Percentiles rank a stretch among this genome's conserved stretches.
These are phyloP conservation scores for Lipotes vexillifer DNA, from an alignment of 2,113 vertebrate genomes.

Conservation along the genomic window DNA sequence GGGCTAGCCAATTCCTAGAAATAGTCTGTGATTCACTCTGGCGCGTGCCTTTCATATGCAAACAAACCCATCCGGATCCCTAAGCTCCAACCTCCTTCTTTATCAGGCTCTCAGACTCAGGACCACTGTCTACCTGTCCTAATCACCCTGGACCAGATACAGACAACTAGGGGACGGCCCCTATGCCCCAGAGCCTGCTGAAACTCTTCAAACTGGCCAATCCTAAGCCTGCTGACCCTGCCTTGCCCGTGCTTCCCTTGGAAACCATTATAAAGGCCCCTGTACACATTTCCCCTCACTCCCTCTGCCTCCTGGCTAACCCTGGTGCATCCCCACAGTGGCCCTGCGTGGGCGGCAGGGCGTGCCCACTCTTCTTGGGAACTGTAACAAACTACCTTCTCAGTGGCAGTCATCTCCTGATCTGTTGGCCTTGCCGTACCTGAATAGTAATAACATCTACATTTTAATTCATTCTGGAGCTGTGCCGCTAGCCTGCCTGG, in stretches of 20 bases:
- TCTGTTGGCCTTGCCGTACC: background rate
- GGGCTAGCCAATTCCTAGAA: background rate
- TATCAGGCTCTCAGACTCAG: background rate
- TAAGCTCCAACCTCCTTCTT: background rate
- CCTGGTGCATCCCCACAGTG: background rate
- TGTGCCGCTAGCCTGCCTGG: background rate
- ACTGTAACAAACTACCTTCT: background rate
- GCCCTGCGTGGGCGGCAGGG: background rate
- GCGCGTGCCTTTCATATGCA: background rate
- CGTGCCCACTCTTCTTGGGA: background rate
- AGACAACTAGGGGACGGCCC: background rate
- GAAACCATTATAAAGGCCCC: background rate
- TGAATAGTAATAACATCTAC: too few species aligned
- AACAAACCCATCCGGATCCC: background rate
- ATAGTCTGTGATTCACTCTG: too few species aligned
- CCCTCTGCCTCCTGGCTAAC: background rate
- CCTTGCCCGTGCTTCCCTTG: accelerated
- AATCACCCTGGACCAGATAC: background rate
- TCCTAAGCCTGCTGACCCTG: background rate
- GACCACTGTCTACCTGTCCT: background rate
- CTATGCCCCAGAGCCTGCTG: background rate
- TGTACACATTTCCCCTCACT: accelerated
- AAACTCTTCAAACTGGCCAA: background rate
- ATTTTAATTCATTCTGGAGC: background rate
- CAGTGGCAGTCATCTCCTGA: background rate